These are phyloP conservation scores for Salarias fasciatus DNA, from an alignment of 2,797 vertebrate genomes.

Conservation along the genomic window DNA sequence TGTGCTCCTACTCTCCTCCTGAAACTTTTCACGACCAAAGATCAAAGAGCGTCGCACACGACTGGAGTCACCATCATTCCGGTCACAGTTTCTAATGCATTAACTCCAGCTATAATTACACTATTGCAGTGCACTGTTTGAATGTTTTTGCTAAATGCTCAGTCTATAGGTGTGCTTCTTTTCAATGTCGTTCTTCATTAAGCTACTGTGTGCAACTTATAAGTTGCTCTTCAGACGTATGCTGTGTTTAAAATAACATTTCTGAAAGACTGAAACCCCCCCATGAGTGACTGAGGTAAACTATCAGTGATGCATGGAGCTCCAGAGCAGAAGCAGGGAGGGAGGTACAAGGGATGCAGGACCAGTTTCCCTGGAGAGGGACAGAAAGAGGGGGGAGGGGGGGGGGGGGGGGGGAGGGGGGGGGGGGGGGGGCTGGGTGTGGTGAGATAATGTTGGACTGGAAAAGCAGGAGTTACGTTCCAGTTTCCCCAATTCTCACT, in stretches of 20 bases:
- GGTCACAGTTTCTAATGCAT: not conserved
- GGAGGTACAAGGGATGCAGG: not conserved
- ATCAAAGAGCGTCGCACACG: slow-evolving; percentile 1
- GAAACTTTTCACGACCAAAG: not conserved
- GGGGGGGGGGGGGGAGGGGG: not conserved
- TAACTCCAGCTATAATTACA: too few species aligned
- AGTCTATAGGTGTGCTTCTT: too few species aligned
- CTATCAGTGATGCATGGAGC: slow-evolving; percentile 21
- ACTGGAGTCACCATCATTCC: not conserved
- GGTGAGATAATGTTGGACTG: slow-evolving; percentile 31
- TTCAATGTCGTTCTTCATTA: too few species aligned
- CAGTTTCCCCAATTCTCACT: too few species aligned
- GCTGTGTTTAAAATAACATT: too few species aligned
- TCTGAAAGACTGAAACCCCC: slow-evolving; percentile 4
- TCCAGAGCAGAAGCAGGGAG: not conserved
- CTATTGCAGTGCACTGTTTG: too few species aligned
- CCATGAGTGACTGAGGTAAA: slow-evolving; percentile 17
- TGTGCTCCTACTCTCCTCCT: not conserved
- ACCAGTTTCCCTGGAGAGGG: not conserved
- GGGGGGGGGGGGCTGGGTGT: slow-evolving; percentile 40
- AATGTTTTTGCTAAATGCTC: too few species aligned
- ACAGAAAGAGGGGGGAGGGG: too few species aligned
- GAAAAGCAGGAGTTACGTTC: slow-evolving; percentile 49
- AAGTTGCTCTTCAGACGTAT: too few species aligned
- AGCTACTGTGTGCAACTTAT: too few species aligned